These are phyloP conservation scores for Ischnura elegans DNA, from an alignment of 2,888 invertebrate genomes.

Conservation along the genomic window DNA sequence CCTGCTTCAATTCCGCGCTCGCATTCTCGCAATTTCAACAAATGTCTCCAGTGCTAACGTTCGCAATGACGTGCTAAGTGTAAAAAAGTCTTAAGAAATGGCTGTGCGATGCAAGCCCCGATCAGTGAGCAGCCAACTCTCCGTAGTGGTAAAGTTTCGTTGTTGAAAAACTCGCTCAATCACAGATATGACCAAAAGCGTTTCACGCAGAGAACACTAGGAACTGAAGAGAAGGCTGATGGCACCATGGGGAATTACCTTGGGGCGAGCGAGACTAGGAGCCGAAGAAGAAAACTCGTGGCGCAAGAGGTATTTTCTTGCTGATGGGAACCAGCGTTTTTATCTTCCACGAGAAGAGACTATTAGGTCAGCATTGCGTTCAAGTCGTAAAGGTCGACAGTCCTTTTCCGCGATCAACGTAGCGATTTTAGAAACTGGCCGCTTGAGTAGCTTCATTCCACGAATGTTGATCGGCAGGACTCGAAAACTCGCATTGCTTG, in stretches of 20 bases:
- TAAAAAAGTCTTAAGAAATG: no score
- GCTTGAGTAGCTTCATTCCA: no score
- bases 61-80: no score
- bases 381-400: neutral
- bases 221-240: neutral
- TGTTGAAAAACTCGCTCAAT: neutral
- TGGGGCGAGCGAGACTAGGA: neutral
- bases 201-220: neutral
- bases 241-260: neutral
- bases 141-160: neutral
- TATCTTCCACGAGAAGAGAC: neutral
- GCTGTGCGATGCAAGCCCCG: neutral
- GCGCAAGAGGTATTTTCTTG: neutral
- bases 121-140: neutral
- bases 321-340: neutral
- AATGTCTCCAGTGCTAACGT: no score
- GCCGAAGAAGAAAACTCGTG: neutral
- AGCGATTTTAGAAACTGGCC: no score
- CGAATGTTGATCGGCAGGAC: no score
- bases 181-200: neutral
- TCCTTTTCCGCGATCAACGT: neutral
- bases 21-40: no score
- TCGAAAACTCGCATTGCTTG: no score
- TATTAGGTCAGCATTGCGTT: neutral
- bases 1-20: no score